Evolutionary conservation across 1,140 invertebrate genomes (phyloP), one percentile per base, ranked within the genome.

Genomic region (Papilio xuthus): DNA sequence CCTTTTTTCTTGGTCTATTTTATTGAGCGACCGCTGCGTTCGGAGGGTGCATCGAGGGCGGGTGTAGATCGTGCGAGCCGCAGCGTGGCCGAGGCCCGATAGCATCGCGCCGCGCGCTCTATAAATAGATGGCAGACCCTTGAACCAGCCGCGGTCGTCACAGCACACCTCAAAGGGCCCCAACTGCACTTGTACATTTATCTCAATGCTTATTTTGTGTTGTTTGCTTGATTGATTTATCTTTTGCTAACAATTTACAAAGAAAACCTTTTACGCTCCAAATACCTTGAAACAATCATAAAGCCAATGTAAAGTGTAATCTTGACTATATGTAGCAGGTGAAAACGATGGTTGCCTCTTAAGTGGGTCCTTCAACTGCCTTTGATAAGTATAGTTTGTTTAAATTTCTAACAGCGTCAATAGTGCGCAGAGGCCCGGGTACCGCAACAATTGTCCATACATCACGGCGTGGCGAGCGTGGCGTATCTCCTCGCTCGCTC

Each of bases 121-220:
- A 94, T 91, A 94, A 94, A 94, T 94, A 94, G 92, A 86, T 82
- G 82, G 83, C 87, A 85, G 89, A 93, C 88, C 88, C 90, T 93
- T 91, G 91, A 92, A 93, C 90, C 87, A 91, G 86, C 90, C 88
- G 84, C 87, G 86, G 80, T 86, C 90, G 84, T 89, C 89, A 88
- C 87, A 82, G 80, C 83, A 86, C 83, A 78, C 86, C 85, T 86
- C 85, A 85, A 85, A 92, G 85, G 88, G 88, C 83, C 88, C 88
- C 88, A 86, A 82, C 83, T 82, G 84, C 84, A 85, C 81, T 82
- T 81, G 84, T 85, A 84, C 81, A 82, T 82, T 85, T 80, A 82
- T 81, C 84, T 81, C 78, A 74, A 77, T 80, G 80, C 42, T 78
- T 79, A 81, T 84, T 76, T 76, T 76, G 53, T 76, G 74, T 76